Evolutionary conservation across 1,140 invertebrate species (phyloP), one percentile per base, ranked within the genome.

Genomic region (Drosophila sulfurigaster): DNA sequence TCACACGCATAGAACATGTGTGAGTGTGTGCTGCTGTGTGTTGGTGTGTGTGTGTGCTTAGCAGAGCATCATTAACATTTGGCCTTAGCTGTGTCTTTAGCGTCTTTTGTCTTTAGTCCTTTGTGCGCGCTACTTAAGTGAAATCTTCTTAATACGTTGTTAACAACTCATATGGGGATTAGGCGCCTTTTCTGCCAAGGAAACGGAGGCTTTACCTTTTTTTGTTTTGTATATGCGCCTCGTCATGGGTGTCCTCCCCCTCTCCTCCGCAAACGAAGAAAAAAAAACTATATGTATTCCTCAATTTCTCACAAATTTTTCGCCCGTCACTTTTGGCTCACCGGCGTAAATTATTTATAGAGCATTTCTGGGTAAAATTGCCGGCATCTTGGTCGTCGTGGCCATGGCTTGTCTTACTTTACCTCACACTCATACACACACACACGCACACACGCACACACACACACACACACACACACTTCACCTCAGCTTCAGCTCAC

Each of bases 71-170:
- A 82, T 82, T 82, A 82, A 83, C 80, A 74, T 75, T 57, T 65
- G 59, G 58, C 68, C 49, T 58, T 32, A 69, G 45, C 51, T 52
- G 48, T 46, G 28, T 67, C 63, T 73, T 58, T 45, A 41, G 45
- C 54, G 28, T 51, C 41, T 58, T 70, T 75, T 85, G 69, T 67
- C 48, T 67, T 60, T 56, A 32, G 63, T 46, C 63, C 35, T 46
- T 64, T 60, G 56, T 62, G 57, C 38, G 57, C 38, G 41, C 67
- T 76, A 75, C 68, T 87, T 87, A 82, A 86, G 82, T 86, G 76
- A 82, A 86, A 87, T 87, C 79, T 79, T 65, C 82, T 74, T 87
- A 86, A 87, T 86, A 87, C 64, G 71, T 68, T 86, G 82, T 86
- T 86, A 87, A 87, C 82, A 86, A 86, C 82, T 86, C 82, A 77